Evolutionary conservation across 2,113 vertebrate genomes (phyloP).

Genomic region (Dipodomys ordii): DNA sequence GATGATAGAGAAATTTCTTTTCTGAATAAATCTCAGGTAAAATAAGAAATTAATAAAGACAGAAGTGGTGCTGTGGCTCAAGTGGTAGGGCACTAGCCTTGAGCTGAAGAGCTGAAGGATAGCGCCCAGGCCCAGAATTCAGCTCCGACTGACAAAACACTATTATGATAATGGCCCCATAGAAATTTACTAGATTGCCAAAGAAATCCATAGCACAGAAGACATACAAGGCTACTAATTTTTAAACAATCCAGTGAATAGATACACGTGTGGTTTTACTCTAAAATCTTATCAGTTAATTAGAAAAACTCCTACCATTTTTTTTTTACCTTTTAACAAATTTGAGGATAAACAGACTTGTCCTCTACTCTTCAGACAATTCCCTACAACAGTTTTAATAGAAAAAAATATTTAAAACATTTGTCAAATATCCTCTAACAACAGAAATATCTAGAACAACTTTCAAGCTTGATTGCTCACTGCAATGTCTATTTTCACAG

Average conservation of each 20-base stretch:
- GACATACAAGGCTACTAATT: background rate
- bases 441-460: slow-evolving; percentile 1
- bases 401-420: background rate
- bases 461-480: background rate
- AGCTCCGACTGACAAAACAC: background rate
- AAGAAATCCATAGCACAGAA: background rate
- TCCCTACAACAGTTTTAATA: background rate
- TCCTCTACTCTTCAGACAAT: background rate
- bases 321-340: background rate
- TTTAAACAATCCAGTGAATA: too few relatives aligned
- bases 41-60: slow-evolving; percentile 10
- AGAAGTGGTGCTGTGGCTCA: too few relatives aligned
- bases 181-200: background rate
- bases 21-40: background rate
- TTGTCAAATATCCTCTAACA: slow-evolving; percentile 8
- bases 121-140: background rate
- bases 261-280: too few relatives aligned
- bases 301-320: background rate
- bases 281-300: background rate
- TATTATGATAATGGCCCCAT: background rate
- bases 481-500: too few relatives aligned
- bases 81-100: too few relatives aligned
- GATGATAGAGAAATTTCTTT: background rate
- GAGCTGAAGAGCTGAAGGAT: too few relatives aligned
- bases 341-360: background rate